Evolutionary conservation across 2,888 invertebrate species (phyloP), one percentile per base, ranked within the genome.

Genomic region (Polydrusus tereticollis): DNA sequence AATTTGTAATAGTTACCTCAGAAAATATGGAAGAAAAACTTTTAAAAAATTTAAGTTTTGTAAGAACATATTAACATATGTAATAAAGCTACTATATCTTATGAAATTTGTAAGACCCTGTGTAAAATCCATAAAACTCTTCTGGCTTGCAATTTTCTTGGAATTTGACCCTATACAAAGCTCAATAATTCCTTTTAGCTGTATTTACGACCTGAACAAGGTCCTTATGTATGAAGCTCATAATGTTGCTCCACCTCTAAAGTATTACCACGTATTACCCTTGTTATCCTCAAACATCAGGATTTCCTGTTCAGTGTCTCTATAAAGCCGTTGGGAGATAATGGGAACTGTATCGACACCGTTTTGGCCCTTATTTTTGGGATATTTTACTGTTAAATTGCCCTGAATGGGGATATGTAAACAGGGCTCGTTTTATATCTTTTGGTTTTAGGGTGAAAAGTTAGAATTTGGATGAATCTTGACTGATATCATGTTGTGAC

Each of bases 291-390:
- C 29, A 16, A 16, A 52, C 29, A 52, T 52, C 26, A 52, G 20
- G 23, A 47, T 52, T 52, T 52, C 29, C 52, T 52, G 29, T 29
- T 29, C 16, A 16, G 29, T 52, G 29, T 16, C 52, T 29, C n/a
- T 29, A 16, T 52, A 52, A 52, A n/a, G 16, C 29, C 29, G 29
- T 52, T 16, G 29, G 29, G 12, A 52, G 12, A 29, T 29, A 52
- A 52, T 29, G 21, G 52, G 3, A 52, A 29, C 26, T 8, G 29
- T 52, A n/a, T 52, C 26, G 29, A 52, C 52, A 52, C 29, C 14
- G 29, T 21, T 29, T 29, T 26, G 8, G 8, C 7, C 16, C 2
- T 52, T 52, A 52, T 52, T 29, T 52, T 26, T 52, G 29, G 52
- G n/a, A 2, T 50, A 50, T 23, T 50, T 50, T 14, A 45, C 21